A percentile compares a stretch with the other conserved stretches of the same genome.
Conservation (phyloP, 2,797 vertebrate genomes). For the Pantherophis alleghaniensis region DNA sequence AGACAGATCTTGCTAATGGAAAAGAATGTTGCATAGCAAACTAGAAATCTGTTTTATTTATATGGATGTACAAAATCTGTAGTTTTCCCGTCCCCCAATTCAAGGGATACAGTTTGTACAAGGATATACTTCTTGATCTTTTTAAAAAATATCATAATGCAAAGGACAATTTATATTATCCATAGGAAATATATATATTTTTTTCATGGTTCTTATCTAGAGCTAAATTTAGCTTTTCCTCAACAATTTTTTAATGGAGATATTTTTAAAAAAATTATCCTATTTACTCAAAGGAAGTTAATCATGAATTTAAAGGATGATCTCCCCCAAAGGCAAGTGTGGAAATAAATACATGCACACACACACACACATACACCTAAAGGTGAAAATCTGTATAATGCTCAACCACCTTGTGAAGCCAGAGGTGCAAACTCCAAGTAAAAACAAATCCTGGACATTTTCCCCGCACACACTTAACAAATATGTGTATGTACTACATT, state of each 20-base stretch:
- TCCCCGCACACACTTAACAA: background rate
- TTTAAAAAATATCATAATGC: background rate
- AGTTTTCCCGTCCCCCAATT: background rate
- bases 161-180: background rate
- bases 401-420: background rate
- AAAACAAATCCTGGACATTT: background rate
- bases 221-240: constrained; percentile 9
- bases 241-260: background rate
- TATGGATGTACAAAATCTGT: background rate
- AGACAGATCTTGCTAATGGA: too few relatives aligned
- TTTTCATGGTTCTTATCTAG: background rate
- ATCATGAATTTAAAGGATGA: background rate
- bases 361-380: too few relatives aligned
- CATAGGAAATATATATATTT: too few relatives aligned
- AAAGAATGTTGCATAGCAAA: background rate
- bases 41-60: background rate
- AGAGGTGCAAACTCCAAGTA: background rate
- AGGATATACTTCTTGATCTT: background rate
- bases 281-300: background rate
- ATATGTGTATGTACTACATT: background rate
- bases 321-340: background rate
- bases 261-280: background rate
- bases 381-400: background rate
- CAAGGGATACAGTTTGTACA: background rate
- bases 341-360: background rate